These are phyloP conservation scores for Cyphomyrus discorhynchus DNA, from an alignment of 2,113 vertebrate genomes.

Conservation along the genomic window DNA sequence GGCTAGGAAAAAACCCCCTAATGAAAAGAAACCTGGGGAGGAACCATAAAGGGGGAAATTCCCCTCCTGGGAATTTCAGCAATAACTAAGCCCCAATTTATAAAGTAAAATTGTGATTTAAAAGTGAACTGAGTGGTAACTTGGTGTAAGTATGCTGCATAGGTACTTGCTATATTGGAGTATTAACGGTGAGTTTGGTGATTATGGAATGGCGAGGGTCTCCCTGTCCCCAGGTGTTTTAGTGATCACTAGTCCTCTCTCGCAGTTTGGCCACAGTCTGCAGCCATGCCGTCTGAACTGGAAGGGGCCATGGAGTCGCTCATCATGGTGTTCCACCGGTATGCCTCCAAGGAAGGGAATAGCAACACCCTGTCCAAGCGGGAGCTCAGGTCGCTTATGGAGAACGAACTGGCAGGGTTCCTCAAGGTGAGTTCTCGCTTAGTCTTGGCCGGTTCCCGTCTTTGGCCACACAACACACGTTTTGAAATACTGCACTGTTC, in stretches of 20 bases:
- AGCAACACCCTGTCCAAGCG: slow-evolving; percentile 54
- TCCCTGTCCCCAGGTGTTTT: neutral
- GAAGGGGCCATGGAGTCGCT: slow-evolving; percentile 63
- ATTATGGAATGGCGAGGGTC: neutral
- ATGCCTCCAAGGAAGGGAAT: slow-evolving; percentile 54
- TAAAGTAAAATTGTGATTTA: neutral
- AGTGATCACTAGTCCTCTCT: neutral
- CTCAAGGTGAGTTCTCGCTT: slow-evolving; percentile 43
- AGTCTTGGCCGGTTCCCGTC: neutral
- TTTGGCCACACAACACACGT: neutral
- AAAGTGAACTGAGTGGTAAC: neutral
- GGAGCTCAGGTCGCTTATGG: slow-evolving; percentile 55
- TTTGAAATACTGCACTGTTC: neutral
- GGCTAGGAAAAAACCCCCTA: neutral
- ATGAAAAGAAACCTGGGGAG: neutral
- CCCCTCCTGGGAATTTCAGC: too few relatives aligned
- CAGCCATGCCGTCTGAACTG: slow-evolving; percentile 61
- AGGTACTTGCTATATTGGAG: neutral
- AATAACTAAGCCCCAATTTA: neutral
- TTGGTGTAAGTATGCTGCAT: neutral
- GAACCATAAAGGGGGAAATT: neutral
- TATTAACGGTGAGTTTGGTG: neutral
- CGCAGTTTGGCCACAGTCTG: neutral
- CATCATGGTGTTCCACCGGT: slow-evolving; percentile 64
- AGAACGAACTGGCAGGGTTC: slow-evolving; percentile 55